Percentiles rank a stretch among this genome's conserved stretches.
Evolutionary conservation across 2,888 invertebrate genomes (phyloP).

Genomic region (Disparrhopalites patrizii): DNA sequence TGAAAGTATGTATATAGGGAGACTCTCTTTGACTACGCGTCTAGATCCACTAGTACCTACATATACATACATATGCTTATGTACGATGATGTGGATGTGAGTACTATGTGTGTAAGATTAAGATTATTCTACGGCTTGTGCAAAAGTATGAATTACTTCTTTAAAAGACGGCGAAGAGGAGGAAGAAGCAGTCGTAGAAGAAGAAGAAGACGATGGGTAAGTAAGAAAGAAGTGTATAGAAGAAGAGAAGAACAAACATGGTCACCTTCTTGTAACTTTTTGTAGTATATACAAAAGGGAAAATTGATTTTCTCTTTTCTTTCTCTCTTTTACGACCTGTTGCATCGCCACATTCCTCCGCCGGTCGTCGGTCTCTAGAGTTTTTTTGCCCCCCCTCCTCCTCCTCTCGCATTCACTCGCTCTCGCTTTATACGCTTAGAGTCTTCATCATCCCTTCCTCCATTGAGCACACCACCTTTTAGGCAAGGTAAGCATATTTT

Average conservation of each 20-base stretch:
- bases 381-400: constrained; percentile 6
- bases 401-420: background rate
- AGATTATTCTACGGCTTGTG: constrained; percentile 4
- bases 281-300: constrained; percentile 2
- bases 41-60: too few relatives aligned
- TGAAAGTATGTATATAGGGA: too few relatives aligned
- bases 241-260: background rate
- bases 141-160: constrained; percentile 7
- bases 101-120: too few relatives aligned
- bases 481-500: constrained; percentile 3
- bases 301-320: constrained; percentile 17
- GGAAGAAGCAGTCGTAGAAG: too few relatives aligned
- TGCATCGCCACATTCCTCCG: constrained; percentile 26
- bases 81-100: too few relatives aligned
- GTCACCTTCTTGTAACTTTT: background rate
- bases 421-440: too few relatives aligned
- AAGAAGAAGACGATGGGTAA: too few relatives aligned
- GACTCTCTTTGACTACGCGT: too few relatives aligned
- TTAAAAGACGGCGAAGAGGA: too few relatives aligned
- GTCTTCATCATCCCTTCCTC: constrained; percentile 5
- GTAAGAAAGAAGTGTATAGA: background rate
- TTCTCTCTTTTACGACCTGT: constrained; percentile 25
- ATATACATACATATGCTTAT: too few relatives aligned
- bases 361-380: constrained; percentile 26
- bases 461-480: constrained; percentile 2